Conservation (phyloP, 92 coral and sea anemone genomes). For the Parazoanthus darwini region DNA sequence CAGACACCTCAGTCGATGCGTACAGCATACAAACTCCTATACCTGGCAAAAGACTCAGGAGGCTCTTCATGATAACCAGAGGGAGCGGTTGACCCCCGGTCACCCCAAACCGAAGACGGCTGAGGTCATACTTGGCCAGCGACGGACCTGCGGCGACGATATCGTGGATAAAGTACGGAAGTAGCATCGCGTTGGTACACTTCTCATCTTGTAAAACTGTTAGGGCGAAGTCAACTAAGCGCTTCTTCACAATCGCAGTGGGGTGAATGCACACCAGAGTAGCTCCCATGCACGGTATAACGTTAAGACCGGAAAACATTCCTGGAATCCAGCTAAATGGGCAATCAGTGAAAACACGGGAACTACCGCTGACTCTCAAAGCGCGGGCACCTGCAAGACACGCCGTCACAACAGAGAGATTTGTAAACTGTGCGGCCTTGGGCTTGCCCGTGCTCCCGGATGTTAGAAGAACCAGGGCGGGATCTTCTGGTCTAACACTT, state of each 20-base stretch:
- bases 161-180: background rate
- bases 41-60: background rate
- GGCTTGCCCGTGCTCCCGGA: constrained; percentile 11
- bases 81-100: constrained; percentile 9
- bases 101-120: background rate
- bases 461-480: background rate
- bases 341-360: background rate
- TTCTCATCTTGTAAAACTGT: constrained; percentile 28
- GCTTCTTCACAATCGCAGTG: background rate
- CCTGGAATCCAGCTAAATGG: constrained; percentile 14
- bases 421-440: background rate
- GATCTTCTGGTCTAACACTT: background rate
- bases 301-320: constrained; percentile 1
- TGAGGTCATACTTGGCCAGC: constrained; percentile 1
- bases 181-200: background rate
- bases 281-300: constrained; percentile 1
- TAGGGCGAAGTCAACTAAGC: background rate
- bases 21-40: background rate
- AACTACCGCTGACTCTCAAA: background rate
- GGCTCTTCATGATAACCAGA: background rate
- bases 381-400: background rate
- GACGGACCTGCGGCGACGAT: background rate
- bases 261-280: constrained; percentile 17
- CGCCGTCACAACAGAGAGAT: background rate
- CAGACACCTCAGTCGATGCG: background rate